Evolutionary conservation across 1,140 invertebrate genomes (phyloP), one percentile per base, ranked within the genome.

Genomic region (Habropoda laboriosa): DNA sequence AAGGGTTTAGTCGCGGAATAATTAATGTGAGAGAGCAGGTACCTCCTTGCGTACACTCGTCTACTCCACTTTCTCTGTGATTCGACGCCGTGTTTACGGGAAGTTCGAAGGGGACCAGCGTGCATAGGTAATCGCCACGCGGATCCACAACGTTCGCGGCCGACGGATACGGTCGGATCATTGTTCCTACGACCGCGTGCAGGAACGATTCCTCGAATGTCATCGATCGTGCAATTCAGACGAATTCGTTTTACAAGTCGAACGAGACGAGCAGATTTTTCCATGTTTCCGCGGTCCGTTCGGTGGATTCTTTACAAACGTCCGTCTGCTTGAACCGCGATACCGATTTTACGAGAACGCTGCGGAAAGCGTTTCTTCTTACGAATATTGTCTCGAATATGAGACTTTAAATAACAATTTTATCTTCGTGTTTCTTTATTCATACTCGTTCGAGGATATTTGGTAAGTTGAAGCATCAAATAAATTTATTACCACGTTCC

Each of bases 21-120:
- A 87, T 87, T 87, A 87, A 87, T 86, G 84, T 87, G 85, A 87
- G 85, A 87, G 85, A 87, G 81, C 85, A 87, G 85, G 81, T 87
- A 87, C 72, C 81, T 83, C 81, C 84, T 86, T 80, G 78, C 68
- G 75, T 86, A 68, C 53, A 76, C 81, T 86, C 77, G 84, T 82
- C 80, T 82, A 82, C 82, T 83, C 84, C 84, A 86, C 85, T 87
- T 87, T 87, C 85, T 87, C 85, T 75, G 71, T 60, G 84, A 83
- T 67, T 78, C 77, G 63, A 86, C 38, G 71, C 58, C 72, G 75
- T 86, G 83, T 86, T 86, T 86, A 86, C 80, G 77, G 85, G 76
- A 72, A 83, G 83, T 77, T 80, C 66, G 76, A 77, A 80, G 63
- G 68, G 61, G 60, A 79, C 67, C 77, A 67, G 40, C 79, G 82